Base-by-base conservation (phyloP, 1,140 invertebrate species). In the Eciton burchellii region DNA sequence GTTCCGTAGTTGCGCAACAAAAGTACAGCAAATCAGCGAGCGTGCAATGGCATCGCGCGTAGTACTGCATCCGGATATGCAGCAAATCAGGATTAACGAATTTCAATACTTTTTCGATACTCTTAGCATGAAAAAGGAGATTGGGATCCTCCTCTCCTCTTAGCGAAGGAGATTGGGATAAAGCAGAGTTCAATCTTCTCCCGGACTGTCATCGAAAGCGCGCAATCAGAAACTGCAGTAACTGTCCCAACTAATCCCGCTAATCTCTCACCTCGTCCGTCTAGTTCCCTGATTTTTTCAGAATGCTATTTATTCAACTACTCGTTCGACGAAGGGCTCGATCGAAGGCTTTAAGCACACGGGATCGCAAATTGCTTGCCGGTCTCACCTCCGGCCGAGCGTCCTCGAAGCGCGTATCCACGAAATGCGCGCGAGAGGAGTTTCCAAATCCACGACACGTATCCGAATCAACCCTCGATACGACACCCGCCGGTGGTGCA, bases 351-450 rank as follows among this genome's bases (percentile, higher is more conserved):
- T 43, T 52, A 57, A 11, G 11, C n/a, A 65, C 26, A 76, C 73
- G 47, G 60, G 65, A 77, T 77, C 45, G 60, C 73, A 66, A 77
- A 77, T 77, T 66, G 47, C 66, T 77, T 66, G 26, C 29, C 19
- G 6, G 41, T 6, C 35, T n/a, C n/a, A n/a, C n/a, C 35, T 35
- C 35, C 2, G 35, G 35, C 35, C 35, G 35, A 4, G 21, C 26
- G 49, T 65, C 14, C n/a, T 76, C 60, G 45, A 60, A 57, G 26
- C 24, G 57, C 41, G 56, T 74, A 74, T 74, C 24, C 11, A 74
- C 24, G 29, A 35, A 54, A 77, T 26, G 59, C 43, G 29, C 45
- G 60, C 54, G 60, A 77, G 66, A 66, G 60, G 60, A 66, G n/a
- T 47, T n/a, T n/a, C n/a, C n/a, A n/a, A n/a, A 74, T 3, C 43